Base-by-base conservation (phyloP, 2,797 vertebrate genomes). In the Rhodeus uyekii region DNA sequence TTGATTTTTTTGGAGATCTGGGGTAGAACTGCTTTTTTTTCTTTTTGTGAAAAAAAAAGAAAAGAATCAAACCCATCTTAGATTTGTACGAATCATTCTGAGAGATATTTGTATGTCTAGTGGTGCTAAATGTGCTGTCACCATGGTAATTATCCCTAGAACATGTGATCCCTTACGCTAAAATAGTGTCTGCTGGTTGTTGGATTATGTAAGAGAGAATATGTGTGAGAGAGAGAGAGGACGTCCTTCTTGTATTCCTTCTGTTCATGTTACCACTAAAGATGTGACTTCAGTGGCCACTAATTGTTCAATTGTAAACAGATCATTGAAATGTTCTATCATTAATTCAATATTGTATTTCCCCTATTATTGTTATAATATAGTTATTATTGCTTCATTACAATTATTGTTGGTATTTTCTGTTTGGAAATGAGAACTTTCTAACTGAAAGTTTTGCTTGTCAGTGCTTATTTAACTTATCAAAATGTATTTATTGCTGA, bases 391-490 rank as follows among this genome's bases (percentile, higher is more conserved):
- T 44, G 29, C 81, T 67, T 67, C 53, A 86, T 87, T 87, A 84
- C 78, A 82, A 85, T 88, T 84, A 84, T 89, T 88, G 82, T 87
- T 85, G 83, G 84, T 89, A 86, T 87, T 88, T 82, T 84, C 89
- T 89, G 84, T 89, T 88, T 87, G 77, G 78, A 60, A 87, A 83
- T 14, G 36, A 77, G 74, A 94, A 94, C 94, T 94, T 93, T 93
- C 92, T 91, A 53, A 92, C 58, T 91, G 90, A 93, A 90, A 90
- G 91, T 94, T 95, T 95, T 93, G 95, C 94, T 95, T 94, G 93
- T 96, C 94, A 96, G 93, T 95, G 95, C 94, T 96, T 96, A 96
- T 96, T 97, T 96, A 96, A 96, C 95, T 96, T 97, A 97, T 96
- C 95, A 95, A 95, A 95, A 95, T 95, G 91, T 97, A 97, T 97